A percentile compares a stretch with the other conserved stretches of the same genome.
These are phyloP conservation scores for Drosophila novamexicana DNA, from an alignment of 1,140 invertebrate species.

Conservation along the genomic window DNA sequence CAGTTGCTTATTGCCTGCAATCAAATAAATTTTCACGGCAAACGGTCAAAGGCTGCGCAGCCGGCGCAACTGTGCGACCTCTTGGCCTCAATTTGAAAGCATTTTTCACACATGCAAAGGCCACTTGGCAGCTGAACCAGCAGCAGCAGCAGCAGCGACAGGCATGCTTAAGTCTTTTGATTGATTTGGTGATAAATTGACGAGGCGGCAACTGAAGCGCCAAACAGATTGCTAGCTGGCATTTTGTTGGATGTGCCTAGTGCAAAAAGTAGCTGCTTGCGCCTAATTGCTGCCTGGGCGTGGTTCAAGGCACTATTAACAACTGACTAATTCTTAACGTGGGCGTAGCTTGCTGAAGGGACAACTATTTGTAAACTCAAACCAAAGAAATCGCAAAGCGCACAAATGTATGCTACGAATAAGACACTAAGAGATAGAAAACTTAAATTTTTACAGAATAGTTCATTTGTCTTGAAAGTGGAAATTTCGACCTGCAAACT, in stretches of 20 bases:
- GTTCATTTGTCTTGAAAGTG: no score
- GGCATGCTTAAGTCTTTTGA: conserved; percentile 70
- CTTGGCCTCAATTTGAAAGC: conserved; percentile 56
- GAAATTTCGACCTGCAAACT: no score
- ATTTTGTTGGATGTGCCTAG: conserved; percentile 44
- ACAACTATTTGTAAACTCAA: background rate
- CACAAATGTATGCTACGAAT: conserved; percentile 45
- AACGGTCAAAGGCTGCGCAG: conserved; percentile 70
- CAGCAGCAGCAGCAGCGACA: conserved; percentile 28
- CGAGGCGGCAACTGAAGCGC: conserved; percentile 68
- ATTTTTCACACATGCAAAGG: conserved; percentile 61
- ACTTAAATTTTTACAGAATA: no score
- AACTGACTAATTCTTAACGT: conserved; percentile 25
- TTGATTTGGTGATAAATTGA: conserved; percentile 83
- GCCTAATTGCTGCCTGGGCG: conserved; percentile 59
- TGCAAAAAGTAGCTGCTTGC: conserved; percentile 23
- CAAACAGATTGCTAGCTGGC: conserved; percentile 68
- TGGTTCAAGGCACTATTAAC: conserved; percentile 28
- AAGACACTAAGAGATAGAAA: background rate
- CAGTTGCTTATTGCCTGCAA: conserved; percentile 78
- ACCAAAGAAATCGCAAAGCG: conserved; percentile 5
- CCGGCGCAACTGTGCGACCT: conserved; percentile 35
- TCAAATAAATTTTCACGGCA: conserved; percentile 82
- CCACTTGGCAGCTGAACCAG: conserved; percentile 14
- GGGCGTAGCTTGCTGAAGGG: background rate